Conservation (phyloP, 2,888 invertebrate genomes). For the Calliscelio sp. region DNA sequence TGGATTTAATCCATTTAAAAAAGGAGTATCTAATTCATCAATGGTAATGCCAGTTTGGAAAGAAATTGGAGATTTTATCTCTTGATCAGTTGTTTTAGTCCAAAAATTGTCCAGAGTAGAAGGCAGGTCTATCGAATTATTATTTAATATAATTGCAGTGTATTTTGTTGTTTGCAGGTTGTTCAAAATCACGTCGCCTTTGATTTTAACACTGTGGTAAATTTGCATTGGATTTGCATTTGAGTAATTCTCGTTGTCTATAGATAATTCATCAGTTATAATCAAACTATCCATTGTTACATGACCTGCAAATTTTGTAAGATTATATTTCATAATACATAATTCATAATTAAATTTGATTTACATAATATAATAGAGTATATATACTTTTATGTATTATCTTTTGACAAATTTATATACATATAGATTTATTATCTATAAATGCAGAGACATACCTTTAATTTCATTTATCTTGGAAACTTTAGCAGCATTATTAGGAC, state of each 20-base stretch:
- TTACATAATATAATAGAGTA: too few relatives aligned
- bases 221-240: slow-evolving; percentile 74
- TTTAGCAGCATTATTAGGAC: slow-evolving; percentile 78
- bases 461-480: slow-evolving; percentile 79
- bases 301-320: slow-evolving; percentile 74
- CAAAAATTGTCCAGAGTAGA: slow-evolving; percentile 75
- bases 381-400: neutral
- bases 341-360: too few relatives aligned
- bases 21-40: slow-evolving; percentile 75
- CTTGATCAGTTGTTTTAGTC: slow-evolving; percentile 81
- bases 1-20: slow-evolving; percentile 77
- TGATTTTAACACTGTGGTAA: slow-evolving; percentile 78
- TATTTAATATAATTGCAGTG: slow-evolving; percentile 61
- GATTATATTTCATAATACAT: too few relatives aligned
- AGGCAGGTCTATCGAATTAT: slow-evolving; percentile 57
- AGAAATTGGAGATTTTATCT: slow-evolving; percentile 67
- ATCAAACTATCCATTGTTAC: slow-evolving; percentile 75
- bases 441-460: too few relatives aligned
- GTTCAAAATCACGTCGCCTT: slow-evolving; percentile 76
- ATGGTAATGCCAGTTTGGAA: slow-evolving; percentile 77
- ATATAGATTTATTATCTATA: too few relatives aligned
- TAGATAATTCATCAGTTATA: slow-evolving; percentile 77
- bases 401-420: too few relatives aligned
- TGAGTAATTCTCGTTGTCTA: slow-evolving; percentile 65
- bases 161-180: slow-evolving; percentile 67